Percentiles rank a stretch among this genome's conserved stretches.
Conservation (phyloP, 1,140 invertebrate species). For the Psilanteris sp. region DNA sequence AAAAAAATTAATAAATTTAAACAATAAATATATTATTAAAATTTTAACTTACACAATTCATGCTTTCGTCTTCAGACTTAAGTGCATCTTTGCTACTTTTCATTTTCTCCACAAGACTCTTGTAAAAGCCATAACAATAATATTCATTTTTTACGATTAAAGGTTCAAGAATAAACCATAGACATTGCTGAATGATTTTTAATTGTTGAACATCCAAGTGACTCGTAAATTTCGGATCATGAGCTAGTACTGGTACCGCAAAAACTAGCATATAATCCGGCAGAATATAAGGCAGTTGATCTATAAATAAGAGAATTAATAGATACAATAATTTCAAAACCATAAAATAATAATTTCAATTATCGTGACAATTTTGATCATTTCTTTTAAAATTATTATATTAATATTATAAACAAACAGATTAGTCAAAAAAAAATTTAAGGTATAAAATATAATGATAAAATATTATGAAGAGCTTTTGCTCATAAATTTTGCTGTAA, state of each 20-base stretch:
- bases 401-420: no score
- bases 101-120: constrained; percentile 94
- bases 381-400: no score
- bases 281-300: constrained; percentile 90
- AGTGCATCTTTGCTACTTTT: constrained; percentile 94
- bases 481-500: no score
- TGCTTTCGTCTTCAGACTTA: constrained; percentile 88
- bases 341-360: no score
- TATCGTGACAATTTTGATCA: no score
- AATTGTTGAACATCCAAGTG: constrained; percentile 88
- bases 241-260: constrained; percentile 94
- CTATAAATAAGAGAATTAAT: constrained; percentile 46
- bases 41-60: constrained; percentile 91
- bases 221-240: constrained; percentile 90
- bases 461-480: no score
- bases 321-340: neutral
- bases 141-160: constrained; percentile 95
- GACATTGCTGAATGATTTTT: constrained; percentile 88
- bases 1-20: no score
- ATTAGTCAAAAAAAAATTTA: no score
- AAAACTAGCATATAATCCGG: constrained; percentile 98
- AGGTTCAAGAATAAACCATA: constrained; percentile 96
- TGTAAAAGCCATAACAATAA: constrained; percentile 97
- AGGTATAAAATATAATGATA: neutral
- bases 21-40: no score